These are phyloP conservation scores for Archilochus colubris DNA, from an alignment of 2,113 vertebrate species.

Conservation along the genomic window DNA sequence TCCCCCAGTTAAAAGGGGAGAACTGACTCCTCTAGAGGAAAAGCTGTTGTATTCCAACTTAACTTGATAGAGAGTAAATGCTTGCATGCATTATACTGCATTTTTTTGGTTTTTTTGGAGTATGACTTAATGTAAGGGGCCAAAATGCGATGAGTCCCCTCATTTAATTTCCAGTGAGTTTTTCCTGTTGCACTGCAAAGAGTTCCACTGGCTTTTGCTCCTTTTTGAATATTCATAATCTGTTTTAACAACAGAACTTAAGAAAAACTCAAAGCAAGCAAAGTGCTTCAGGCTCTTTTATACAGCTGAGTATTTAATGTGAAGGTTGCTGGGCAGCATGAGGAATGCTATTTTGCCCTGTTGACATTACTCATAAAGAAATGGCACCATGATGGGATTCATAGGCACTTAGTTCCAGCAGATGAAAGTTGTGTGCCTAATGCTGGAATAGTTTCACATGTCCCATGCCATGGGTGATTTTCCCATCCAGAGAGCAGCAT, in stretches of 20 bases:
- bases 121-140: not conserved
- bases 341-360: not conserved
- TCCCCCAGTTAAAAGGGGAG: not conserved
- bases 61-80: not conserved
- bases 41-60: not conserved
- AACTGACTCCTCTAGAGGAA: not conserved
- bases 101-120: not conserved
- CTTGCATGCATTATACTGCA: accelerated
- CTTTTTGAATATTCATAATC: not conserved
- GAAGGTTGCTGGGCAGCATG: not conserved
- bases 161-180: not conserved
- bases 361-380: not conserved
- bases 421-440: not conserved
- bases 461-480: not conserved
- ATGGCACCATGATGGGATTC: not conserved
- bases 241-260: not conserved
- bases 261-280: not conserved
- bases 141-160: not conserved
- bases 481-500: not conserved
- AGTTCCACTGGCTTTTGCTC: not conserved
- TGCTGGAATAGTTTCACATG: not conserved
- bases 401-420: slow-evolving; percentile 1
- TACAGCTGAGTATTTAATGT: not conserved
- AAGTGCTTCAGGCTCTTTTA: not conserved
- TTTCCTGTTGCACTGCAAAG: not conserved